Evolutionary conservation across 2,888 invertebrate genomes (phyloP).

Genomic region (Schizotus pectinicornis): DNA sequence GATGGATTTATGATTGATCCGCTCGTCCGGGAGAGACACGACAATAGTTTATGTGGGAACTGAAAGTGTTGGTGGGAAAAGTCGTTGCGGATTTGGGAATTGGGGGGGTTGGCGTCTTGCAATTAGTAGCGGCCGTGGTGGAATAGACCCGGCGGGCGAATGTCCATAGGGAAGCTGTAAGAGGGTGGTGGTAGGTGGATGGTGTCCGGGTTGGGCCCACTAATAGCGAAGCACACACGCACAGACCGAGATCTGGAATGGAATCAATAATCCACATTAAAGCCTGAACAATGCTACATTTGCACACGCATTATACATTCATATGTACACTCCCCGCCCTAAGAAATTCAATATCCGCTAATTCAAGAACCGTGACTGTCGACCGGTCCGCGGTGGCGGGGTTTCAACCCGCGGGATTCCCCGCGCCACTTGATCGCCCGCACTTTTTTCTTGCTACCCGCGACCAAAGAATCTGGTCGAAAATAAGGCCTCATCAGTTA

Average conservation of each 20-base stretch:
- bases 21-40: not conserved
- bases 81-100: too few species aligned
- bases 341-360: conserved; percentile 32
- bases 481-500: too few species aligned
- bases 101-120: not conserved
- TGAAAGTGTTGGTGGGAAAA: not conserved
- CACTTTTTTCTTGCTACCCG: too few species aligned
- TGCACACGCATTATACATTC: conserved; percentile 54
- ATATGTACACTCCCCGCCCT: conserved; percentile 41
- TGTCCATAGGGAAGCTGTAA: conserved; percentile 30
- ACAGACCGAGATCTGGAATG: conserved; percentile 42
- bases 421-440: too few species aligned
- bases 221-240: conserved; percentile 39
- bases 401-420: too few species aligned
- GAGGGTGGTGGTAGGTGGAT: conserved; percentile 15
- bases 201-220: conserved; percentile 30
- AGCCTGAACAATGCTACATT: conserved; percentile 49
- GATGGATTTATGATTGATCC: not conserved
- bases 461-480: too few species aligned
- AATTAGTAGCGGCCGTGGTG: conserved; percentile 19
- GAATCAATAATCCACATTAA: conserved; percentile 49
- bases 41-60: not conserved
- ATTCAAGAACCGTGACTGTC: conserved; percentile 14
- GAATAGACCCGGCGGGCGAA: conserved; percentile 14
- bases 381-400: conserved; percentile 15